A percentile compares a stretch with the other conserved stretches of the same genome.
These are phyloP conservation scores for Mesochorus sp. DNA, from an alignment of 2,888 invertebrate genomes.

Conservation along the genomic window DNA sequence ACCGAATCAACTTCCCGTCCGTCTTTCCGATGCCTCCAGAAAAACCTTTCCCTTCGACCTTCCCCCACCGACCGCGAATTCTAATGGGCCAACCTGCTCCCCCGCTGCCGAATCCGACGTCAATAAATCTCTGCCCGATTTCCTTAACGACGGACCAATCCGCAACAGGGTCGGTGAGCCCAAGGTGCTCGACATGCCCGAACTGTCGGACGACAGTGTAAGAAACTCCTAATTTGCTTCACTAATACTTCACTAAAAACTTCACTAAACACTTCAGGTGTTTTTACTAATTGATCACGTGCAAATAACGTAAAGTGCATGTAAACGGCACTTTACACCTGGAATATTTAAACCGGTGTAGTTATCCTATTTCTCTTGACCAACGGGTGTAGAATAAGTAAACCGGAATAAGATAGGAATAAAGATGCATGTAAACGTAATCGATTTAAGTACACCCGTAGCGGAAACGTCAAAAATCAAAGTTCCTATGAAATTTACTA, in stretches of 20 bases:
- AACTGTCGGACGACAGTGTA: slow-evolving; percentile 53
- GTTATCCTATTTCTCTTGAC: too few relatives aligned
- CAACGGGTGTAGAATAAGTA: too few relatives aligned
- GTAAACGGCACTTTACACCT: too few relatives aligned
- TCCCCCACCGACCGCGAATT: slow-evolving; percentile 68
- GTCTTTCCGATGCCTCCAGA: slow-evolving; percentile 9
- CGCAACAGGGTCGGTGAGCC: slow-evolving; percentile 82
- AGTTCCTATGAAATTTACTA: too few relatives aligned
- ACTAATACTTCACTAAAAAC: not conserved
- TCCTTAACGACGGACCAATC: slow-evolving; percentile 88
- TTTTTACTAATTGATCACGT: too few relatives aligned
- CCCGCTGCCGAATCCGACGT: slow-evolving; percentile 79
- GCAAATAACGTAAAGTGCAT: too few relatives aligned
- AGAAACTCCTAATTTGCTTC: not conserved
- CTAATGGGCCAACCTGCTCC: slow-evolving; percentile 63
- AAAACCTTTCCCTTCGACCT: slow-evolving; percentile 77
- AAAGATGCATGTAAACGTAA: too few relatives aligned
- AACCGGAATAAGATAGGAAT: too few relatives aligned
- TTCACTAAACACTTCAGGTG: too few relatives aligned
- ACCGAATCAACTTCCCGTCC: slow-evolving; percentile 24
- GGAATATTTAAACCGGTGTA: too few relatives aligned
- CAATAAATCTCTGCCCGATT: slow-evolving; percentile 87
- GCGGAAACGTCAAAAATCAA: too few relatives aligned
- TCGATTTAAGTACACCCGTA: too few relatives aligned
- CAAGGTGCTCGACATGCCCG: slow-evolving; percentile 54